Evolutionary conservation across 2,888 invertebrate species (phyloP).

Genomic region (Gastrophysa polygoni): DNA sequence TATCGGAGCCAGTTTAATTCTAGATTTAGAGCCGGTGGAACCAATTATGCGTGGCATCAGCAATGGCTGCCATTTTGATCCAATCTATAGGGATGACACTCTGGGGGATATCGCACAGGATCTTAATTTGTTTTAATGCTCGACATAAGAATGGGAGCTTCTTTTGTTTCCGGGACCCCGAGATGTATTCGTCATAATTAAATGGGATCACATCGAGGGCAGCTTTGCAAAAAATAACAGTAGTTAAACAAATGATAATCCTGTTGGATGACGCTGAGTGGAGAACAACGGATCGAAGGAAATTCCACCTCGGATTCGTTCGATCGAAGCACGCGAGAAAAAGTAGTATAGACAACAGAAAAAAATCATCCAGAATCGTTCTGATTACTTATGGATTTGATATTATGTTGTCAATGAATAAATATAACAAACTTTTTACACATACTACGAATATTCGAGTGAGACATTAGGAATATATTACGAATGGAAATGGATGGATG

Average conservation of each 20-base stretch:
- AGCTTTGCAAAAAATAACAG: constrained; percentile 15
- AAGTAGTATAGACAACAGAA: too few relatives aligned
- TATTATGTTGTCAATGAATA: too few relatives aligned
- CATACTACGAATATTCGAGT: too few relatives aligned
- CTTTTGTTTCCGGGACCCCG: constrained; percentile 32
- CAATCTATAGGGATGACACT: constrained; percentile 69
- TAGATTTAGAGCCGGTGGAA: constrained; percentile 52
- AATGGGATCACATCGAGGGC: constrained; percentile 28
- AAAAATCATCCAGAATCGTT: too few relatives aligned
- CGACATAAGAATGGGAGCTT: constrained; percentile 37
- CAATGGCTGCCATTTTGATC: constrained; percentile 60
- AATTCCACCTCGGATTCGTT: background rate
- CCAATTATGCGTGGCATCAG: constrained; percentile 55
- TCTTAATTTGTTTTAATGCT: constrained; percentile 57
- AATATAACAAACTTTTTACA: too few relatives aligned
- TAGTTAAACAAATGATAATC: constrained; percentile 4
- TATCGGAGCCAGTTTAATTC: constrained; percentile 45
- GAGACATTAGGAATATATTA: too few relatives aligned
- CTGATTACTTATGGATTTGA: too few relatives aligned
- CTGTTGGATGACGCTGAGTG: background rate
- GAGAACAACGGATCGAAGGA: background rate
- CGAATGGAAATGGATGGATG: too few relatives aligned
- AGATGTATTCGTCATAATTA: constrained; percentile 38
- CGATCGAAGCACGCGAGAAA: too few relatives aligned
- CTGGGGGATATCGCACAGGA: constrained; percentile 56